Evolutionary conservation across 1,140 invertebrate species (phyloP), one percentile per base, ranked within the genome.

Genomic region (Holotrichia oblita): DNA sequence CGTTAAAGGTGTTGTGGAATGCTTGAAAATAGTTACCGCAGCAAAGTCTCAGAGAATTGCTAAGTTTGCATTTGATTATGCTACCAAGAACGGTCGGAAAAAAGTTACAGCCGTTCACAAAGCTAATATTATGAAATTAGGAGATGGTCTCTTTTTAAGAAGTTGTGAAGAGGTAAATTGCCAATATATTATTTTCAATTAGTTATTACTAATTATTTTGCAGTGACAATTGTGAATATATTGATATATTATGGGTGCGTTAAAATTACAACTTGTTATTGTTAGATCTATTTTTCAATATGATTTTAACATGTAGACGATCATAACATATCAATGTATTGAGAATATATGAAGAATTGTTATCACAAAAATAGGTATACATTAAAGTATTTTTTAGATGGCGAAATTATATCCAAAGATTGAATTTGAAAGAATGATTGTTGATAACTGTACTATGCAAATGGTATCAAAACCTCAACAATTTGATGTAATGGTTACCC

Each of bases 41-140:
- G 90, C 90, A 12, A 99, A 99, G 84, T 98, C 97, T 12, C 92
- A 94, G 87, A 91, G 98, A 80, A 99, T 99, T 84, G 98, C 98
- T 8, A 99, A 99, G 88, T 99, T 99, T 89, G 98, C 98, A 0
- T 99, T 99, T 89, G 98, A 99, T 88, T 99, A 98, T 89, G 98
- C 98, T 0, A 95, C 96, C 6, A 98, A 97, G 86, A 94, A 98
- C 87, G 94, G 95, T 81, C 92, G 98, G 34, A 99, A 99, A 89
- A 96, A 96, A 89, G 96, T 98, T 0, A 98, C 97, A 3, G 95
- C 94, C 69, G 96, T 99, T 22, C 98, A 99, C 87, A 99, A 99
- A 88, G 98, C 98, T 2, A 99, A 99, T 85, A 99, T 99, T 85
- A 99, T 99, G 98, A 99, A 99, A 87, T 87, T 95, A 69, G 93